A percentile compares a stretch with the other conserved stretches of the same genome.
Conservation (phyloP, 2,797 vertebrate species). For the Phoxinus dragarum region DNA sequence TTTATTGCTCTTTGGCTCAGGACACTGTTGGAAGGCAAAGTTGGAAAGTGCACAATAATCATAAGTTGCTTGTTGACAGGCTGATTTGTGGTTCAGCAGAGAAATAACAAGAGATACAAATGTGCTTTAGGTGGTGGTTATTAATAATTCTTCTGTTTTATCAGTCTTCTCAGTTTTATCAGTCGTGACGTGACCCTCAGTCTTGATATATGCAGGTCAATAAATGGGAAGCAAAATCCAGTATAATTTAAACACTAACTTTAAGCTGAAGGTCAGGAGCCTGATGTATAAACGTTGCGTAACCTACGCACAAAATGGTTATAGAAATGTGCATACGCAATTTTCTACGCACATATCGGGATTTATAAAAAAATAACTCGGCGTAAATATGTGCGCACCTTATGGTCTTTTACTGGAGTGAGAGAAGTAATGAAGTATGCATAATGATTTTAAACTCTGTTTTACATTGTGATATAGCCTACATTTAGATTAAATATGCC, state of each 20-base stretch:
- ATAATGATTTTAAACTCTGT: too few relatives aligned
- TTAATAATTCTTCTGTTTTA: background rate
- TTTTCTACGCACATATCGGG: too few relatives aligned
- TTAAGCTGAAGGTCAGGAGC: background rate
- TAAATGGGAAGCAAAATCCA: constrained; percentile 4
- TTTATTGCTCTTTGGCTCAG: constrained; percentile 1
- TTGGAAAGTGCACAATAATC: background rate
- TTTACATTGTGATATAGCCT: too few relatives aligned
- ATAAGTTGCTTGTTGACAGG: background rate
- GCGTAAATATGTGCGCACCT: too few relatives aligned
- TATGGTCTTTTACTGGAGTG: too few relatives aligned
- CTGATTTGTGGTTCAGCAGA: background rate
- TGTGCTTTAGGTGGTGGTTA: background rate
- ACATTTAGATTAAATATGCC: too few relatives aligned
- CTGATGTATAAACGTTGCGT: too few relatives aligned
- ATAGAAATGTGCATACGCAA: too few relatives aligned
- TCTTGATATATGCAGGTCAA: constrained; percentile 2
- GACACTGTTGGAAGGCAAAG: background rate
- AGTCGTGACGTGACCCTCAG: background rate
- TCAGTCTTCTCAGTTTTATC: background rate
- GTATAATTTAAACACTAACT: constrained; percentile 11
- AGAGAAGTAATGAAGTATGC: too few relatives aligned
- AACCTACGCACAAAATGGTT: too few relatives aligned
- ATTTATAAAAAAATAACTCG: too few relatives aligned
- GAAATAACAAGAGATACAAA: background rate